Evolutionary conservation across 2,797 vertebrate genomes (phyloP).

Genomic region (Ctenochaetus hawaiiensis): DNA sequence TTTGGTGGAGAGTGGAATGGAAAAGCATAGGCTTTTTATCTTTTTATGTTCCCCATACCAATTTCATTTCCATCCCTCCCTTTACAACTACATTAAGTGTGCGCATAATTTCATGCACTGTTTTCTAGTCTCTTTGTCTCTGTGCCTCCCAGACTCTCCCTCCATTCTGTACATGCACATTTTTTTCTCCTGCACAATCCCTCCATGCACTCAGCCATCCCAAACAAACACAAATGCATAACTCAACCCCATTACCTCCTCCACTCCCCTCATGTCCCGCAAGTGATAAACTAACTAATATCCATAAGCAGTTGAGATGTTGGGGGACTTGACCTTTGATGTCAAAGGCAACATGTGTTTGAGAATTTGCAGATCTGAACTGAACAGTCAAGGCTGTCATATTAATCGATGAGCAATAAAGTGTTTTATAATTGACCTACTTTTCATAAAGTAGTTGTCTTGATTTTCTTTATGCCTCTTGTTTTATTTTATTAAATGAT

Average conservation of each 20-base stretch:
- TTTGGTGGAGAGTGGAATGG: conserved; percentile 10
- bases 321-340: conserved; percentile 49
- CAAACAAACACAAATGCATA: conserved; percentile 45
- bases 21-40: conserved; percentile 19
- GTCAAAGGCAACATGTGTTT: conserved; percentile 32
- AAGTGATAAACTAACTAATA: conserved; percentile 53
- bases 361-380: neutral
- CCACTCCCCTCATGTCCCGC: conserved; percentile 22
- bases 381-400: conserved; percentile 17
- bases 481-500: neutral
- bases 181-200: conserved; percentile 9
- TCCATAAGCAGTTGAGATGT: conserved; percentile 46
- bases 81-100: conserved; percentile 6
- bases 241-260: conserved; percentile 43
- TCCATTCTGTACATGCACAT: conserved; percentile 5
- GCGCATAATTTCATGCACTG: conserved; percentile 20
- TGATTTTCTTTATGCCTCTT: conserved; percentile 12
- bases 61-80: conserved; percentile 15
- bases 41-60: conserved; percentile 7
- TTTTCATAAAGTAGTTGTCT: neutral
- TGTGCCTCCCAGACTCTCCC: neutral
- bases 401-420: conserved; percentile 35
- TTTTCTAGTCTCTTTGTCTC: conserved; percentile 13
- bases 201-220: conserved; percentile 12
- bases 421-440: conserved; percentile 6